phyloP scores from a whole-genome alignment of 2,113 vertebrate species.

The Piprites chloris region DNA sequence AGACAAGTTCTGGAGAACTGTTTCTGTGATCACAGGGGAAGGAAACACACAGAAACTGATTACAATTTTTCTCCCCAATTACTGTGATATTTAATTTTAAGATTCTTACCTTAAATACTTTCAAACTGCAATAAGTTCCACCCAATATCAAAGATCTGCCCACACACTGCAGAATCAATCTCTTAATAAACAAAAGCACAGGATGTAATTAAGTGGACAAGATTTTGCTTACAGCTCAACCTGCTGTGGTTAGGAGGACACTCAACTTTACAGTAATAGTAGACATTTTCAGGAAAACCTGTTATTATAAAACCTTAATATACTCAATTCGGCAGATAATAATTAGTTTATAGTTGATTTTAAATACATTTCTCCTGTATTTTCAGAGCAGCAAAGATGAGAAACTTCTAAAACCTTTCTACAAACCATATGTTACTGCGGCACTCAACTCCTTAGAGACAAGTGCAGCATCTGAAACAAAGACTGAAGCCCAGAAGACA shows the following conservation, averaged over 20 bases:
- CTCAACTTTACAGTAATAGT: background rate
- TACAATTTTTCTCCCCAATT: background rate
- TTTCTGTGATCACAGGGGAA: background rate
- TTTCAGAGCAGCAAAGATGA: background rate
- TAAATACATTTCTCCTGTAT: background rate
- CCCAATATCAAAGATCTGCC: background rate
- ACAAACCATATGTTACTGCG: background rate
- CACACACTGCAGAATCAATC: background rate
- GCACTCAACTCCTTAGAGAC: background rate
- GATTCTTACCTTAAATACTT: background rate
- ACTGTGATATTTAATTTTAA: background rate
- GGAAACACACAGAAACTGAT: background rate
- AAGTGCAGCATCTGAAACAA: background rate
- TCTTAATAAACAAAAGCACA: slow-evolving; percentile 17
- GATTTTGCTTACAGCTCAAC: background rate
- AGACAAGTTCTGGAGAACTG: background rate
- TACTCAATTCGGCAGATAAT: background rate
- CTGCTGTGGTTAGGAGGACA: background rate
- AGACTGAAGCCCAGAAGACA: background rate
- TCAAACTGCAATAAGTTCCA: background rate
- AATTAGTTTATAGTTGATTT: background rate
- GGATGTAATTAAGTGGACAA: background rate
- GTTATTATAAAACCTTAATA: background rate
- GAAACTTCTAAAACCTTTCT: background rate
- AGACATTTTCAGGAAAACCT: background rate